Conservation (phyloP, 2,888 invertebrate genomes). For the Agrotis ipsilon region DNA sequence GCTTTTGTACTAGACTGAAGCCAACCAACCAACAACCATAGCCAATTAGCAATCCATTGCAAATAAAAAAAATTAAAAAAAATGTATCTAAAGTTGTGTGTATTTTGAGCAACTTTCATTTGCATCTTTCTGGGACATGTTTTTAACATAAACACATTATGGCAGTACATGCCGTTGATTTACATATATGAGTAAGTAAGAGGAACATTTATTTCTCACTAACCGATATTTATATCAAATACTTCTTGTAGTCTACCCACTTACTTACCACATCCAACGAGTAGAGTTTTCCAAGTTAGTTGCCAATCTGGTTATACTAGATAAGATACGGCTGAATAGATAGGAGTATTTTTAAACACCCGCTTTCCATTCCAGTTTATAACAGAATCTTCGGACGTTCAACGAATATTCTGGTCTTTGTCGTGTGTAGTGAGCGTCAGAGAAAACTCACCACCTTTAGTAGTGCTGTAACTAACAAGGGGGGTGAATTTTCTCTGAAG, state of each 20-base stretch:
- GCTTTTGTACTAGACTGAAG: too few species aligned
- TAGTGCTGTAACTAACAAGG: too few species aligned
- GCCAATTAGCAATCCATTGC: too few species aligned
- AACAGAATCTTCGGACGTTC: slow-evolving; percentile 3
- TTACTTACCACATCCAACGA: slow-evolving; percentile 27
- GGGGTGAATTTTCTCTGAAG: too few species aligned
- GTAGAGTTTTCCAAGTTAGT: slow-evolving; percentile 3
- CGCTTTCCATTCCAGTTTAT: slow-evolving; percentile 13
- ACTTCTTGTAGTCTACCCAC: neutral
- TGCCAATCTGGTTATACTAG: slow-evolving; percentile 3
- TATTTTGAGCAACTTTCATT: slow-evolving; percentile 21
- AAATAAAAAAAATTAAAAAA: too few species aligned
- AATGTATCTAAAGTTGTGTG: neutral
- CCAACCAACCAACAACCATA: too few species aligned
- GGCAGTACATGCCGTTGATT: neutral
- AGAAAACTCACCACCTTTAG: too few species aligned
- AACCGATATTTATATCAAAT: neutral
- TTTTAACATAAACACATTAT: slow-evolving; percentile 18
- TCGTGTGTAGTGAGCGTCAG: too few species aligned
- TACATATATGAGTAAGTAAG: neutral
- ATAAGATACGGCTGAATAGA: slow-evolving; percentile 8
- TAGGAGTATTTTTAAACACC: slow-evolving; percentile 15
- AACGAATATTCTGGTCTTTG: slow-evolving; percentile 3
- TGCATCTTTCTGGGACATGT: slow-evolving; percentile 11
- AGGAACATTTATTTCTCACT: slow-evolving; percentile 2